Evolutionary conservation across 2,888 invertebrate species (phyloP), one percentile per base, ranked within the genome.

Genomic region (Parelbella ahira): DNA sequence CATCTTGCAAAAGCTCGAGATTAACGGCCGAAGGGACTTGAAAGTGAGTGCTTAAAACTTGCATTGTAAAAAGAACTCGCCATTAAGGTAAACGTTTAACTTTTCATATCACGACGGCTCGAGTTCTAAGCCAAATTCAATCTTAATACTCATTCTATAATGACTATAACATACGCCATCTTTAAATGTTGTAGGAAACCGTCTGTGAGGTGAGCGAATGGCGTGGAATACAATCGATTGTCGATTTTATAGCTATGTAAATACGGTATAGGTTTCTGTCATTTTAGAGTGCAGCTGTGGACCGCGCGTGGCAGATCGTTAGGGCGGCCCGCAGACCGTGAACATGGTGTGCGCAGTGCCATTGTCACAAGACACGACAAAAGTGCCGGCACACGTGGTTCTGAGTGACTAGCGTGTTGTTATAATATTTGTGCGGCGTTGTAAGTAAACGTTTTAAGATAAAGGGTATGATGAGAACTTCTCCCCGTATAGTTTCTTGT

Each of bases 41-140:
- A 21, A 41, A 41, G 41, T 27, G 41, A 41, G 41, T 33, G 41
- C 39, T 41, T 21, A 41, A 39, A 33, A 39, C 38, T 41, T 41
- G 33, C 39, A 41, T 41, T 33, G 33, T 41, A 41, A 41, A 41
- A 37, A 27, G 32, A 41, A 41, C 41, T 41, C 41, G 10, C 41
- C 41, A 21, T 25, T 41, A 33, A 27, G 21, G 20, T 34, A 21
- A 33, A 13, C 32, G 23, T 6, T 3, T n/a, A 7, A 33, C 19
- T 34, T 41, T 34, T 25, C 25, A 32, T 24, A 8, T 32, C 13
- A 10, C 9, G 8, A 6, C 5, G 19, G 7, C 32, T 5, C 13
- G 4, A 1, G 2, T 7, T n/a, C 11, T 28, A 10, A n/a, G 8
- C n/a, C 0, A 34, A 21, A 7, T 15, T 41, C 9, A 15, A 6